A percentile compares a stretch with the other conserved stretches of the same genome.
Conservation (phyloP, 2,113 vertebrate species). For the Callaeas wilsoni region DNA sequence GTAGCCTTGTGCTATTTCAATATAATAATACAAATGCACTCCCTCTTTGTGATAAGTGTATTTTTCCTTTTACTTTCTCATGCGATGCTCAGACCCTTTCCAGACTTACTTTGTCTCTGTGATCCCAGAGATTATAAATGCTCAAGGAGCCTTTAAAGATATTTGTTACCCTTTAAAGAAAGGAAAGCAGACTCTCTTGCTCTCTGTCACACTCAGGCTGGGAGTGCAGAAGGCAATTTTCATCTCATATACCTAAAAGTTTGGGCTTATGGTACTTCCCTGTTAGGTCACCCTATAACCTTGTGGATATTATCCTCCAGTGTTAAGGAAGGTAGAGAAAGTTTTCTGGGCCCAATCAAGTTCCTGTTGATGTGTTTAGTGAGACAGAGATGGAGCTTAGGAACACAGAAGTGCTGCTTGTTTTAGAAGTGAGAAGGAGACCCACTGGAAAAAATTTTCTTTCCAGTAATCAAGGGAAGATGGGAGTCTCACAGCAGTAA, state of each 20-base stretch:
- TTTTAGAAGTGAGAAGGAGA: constrained; percentile 24
- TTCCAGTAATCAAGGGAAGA: constrained; percentile 48
- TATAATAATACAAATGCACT: constrained; percentile 43
- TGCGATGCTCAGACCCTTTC: neutral
- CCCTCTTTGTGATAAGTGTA: constrained; percentile 34
- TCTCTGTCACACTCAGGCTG: neutral
- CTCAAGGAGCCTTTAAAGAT: neutral
- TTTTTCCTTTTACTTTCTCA: constrained; percentile 55
- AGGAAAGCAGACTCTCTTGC: neutral
- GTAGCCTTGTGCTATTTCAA: constrained; percentile 47
- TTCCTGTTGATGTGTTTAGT: neutral
- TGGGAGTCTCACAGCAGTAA: constrained; percentile 43
- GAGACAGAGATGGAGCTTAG: neutral
- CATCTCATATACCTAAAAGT: neutral
- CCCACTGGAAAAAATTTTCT: constrained; percentile 31
- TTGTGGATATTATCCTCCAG: neutral
- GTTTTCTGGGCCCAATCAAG: neutral
- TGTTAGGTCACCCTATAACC: neutral
- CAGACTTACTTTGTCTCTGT: constrained; percentile 1
- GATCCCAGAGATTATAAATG: neutral
- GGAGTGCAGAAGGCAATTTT: neutral
- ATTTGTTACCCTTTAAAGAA: neutral
- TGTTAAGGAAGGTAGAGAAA: neutral
- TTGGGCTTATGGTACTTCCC: neutral
- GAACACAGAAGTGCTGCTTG: neutral